Base-by-base conservation (phyloP, 2,888 invertebrate species). In the Unio pictorum region DNA sequence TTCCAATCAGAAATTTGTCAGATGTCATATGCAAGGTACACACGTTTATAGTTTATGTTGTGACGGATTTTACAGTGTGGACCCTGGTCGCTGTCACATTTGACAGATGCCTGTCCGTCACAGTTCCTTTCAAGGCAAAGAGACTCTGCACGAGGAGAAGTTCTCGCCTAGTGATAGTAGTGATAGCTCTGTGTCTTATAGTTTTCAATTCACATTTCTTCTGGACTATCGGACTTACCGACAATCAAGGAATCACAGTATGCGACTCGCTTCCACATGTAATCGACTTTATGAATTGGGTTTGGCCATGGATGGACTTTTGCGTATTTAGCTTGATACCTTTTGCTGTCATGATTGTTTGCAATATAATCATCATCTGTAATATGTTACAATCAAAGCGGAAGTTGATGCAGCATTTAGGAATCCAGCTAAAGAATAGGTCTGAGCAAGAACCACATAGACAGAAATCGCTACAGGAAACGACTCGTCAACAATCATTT, bases 61-160 rank as follows among this genome's bases (percentile, higher is more conserved):
- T 81, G 0, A 72, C 85, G 45, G 88, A 87, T 60, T 76, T 82
- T 28, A 84, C 86, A 54, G 86, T 86, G 1, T 88, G 88, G 88
- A 78, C 85, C 11, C 69, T 88, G 15, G 86, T 88, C 6, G 80
- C 84, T 0, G 86, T 88, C 30, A 87, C 87, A 11, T 67, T 86
- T 6, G 88, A 88, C 68, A 76, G 88, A 20, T 86, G 85, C 68
- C 66, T 88, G 17, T 85, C 80, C 20, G 86, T 88, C 1, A 83
- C 85, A n/a, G 75, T 83, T 55, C 88, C 88, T 0, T 78, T 86
- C 58, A 71, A 71, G 30, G 82, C 85, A 28, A 83, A 73, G 57
- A 28, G 69, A 1, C 69, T 84, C 18, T 87, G 87, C 66, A 82
- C 83, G 0, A 54, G 85, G 23, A 67, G 67, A 7, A 72, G 81